phyloP scores from a whole-genome alignment of 2,797 vertebrate genomes.

The Microcaecilia unicolor region DNA sequence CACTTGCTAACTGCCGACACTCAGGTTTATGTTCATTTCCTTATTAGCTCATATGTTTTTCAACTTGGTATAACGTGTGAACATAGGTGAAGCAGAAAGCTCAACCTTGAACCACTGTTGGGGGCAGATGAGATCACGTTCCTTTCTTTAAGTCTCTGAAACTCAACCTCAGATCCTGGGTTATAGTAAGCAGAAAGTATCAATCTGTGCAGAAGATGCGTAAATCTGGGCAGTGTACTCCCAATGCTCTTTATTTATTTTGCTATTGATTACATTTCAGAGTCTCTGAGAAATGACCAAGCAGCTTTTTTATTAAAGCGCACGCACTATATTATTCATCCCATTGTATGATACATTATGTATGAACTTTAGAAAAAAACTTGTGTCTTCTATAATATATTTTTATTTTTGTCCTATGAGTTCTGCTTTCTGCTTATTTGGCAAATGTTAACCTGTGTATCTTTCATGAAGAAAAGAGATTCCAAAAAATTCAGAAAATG shows the following conservation, averaged over 20 bases:
- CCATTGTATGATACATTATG: constrained; percentile 84
- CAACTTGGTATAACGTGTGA: constrained; percentile 29
- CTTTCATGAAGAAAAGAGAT: no score
- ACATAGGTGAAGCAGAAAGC: constrained; percentile 24
- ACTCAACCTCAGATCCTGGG: constrained; percentile 45
- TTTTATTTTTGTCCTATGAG: constrained; percentile 25
- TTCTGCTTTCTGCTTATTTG: constrained; percentile 56
- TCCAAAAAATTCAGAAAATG: no score
- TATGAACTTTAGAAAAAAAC: constrained; percentile 65
- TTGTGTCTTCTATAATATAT: constrained; percentile 37
- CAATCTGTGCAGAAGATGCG: constrained; percentile 52
- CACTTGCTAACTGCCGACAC: constrained; percentile 49
- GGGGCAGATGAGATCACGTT: constrained; percentile 62
- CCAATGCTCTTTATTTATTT: constrained; percentile 60
- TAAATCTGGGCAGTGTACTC: constrained; percentile 74
- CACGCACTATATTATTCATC: constrained; percentile 64
- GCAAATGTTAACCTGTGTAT: constrained; percentile 38
- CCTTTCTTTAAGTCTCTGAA: constrained; percentile 55
- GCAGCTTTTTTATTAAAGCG: constrained; percentile 67
- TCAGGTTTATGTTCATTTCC: constrained; percentile 57
- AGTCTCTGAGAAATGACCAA: constrained; percentile 68
- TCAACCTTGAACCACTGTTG: constrained; percentile 49
- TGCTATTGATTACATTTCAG: constrained; percentile 72
- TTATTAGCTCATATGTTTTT: constrained; percentile 17
- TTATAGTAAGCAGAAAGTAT: constrained; percentile 60